phyloP scores from a whole-genome alignment of 2,113 vertebrate genomes.

The Chaetorhynchus papuensis region DNA sequence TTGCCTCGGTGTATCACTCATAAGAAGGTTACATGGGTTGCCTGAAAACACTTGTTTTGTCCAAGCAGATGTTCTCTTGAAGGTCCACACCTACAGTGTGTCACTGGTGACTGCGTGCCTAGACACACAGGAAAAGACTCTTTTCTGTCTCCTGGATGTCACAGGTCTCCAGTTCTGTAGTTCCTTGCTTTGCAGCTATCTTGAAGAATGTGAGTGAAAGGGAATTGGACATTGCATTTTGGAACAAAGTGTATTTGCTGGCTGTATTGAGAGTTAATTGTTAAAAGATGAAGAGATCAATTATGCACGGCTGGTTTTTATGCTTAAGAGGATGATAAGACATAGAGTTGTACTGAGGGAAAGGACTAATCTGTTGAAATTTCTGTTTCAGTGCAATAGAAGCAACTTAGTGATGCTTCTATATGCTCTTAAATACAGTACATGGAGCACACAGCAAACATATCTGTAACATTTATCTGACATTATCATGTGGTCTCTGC shows the following conservation, averaged over 20 bases:
- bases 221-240: background rate
- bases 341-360: background rate
- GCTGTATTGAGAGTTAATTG: background rate
- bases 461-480: background rate
- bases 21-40: background rate
- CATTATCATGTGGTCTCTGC: background rate
- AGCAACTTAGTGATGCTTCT: background rate
- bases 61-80: background rate
- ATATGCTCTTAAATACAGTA: background rate
- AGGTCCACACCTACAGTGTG: background rate
- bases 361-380: background rate
- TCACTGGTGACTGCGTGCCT: background rate
- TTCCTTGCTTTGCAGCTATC: background rate
- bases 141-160: background rate
- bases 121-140: background rate
- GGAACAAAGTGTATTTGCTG: background rate
- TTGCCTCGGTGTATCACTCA: background rate
- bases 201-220: background rate
- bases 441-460: background rate
- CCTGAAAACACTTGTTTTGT: accelerated
- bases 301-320: background rate
- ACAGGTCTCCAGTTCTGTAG: background rate
- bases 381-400: background rate
- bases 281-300: background rate
- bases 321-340: background rate